These are phyloP conservation scores for Bujurquina vittata DNA, from an alignment of 2,113 vertebrate species.

Conservation along the genomic window DNA sequence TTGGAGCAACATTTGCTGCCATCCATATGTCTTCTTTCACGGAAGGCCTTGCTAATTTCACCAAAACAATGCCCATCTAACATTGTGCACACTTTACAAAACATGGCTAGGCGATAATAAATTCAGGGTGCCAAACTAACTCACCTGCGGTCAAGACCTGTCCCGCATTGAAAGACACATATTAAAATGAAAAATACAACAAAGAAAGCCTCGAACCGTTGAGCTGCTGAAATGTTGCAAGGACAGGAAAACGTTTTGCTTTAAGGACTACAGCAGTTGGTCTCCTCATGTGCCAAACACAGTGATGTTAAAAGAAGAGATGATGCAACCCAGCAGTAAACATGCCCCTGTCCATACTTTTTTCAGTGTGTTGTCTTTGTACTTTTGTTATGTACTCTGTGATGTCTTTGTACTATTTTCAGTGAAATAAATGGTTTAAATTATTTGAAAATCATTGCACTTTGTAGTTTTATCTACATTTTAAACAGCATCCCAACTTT, in stretches of 20 bases:
- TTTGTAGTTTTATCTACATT: not conserved
- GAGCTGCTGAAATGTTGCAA: constrained; percentile 3
- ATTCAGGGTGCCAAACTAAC: not conserved
- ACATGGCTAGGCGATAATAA: not conserved
- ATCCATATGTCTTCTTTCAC: not conserved
- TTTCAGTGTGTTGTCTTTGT: not conserved
- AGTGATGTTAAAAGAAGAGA: constrained; percentile 3
- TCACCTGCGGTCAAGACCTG: not conserved
- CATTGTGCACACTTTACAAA: not conserved
- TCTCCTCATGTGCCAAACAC: constrained; percentile 5
- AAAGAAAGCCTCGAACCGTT: not conserved
- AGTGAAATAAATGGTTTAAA: not conserved
- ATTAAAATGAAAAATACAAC: not conserved
- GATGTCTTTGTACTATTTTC: not conserved
- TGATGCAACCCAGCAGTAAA: constrained; percentile 15
- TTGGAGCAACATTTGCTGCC: no score
- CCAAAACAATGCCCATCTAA: not conserved
- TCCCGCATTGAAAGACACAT: not conserved
- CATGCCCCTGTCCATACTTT: constrained; percentile 3
- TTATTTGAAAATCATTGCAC: not conserved
- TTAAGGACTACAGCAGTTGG: constrained; percentile 11
- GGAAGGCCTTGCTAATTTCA: not conserved
- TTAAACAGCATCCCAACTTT: not conserved
- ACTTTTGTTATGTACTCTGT: not conserved
- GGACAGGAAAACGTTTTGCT: constrained; percentile 2